Evolutionary conservation across 2,113 vertebrate genomes (phyloP), one percentile per base, ranked within the genome.

Genomic region (Heterocephalus glaber): DNA sequence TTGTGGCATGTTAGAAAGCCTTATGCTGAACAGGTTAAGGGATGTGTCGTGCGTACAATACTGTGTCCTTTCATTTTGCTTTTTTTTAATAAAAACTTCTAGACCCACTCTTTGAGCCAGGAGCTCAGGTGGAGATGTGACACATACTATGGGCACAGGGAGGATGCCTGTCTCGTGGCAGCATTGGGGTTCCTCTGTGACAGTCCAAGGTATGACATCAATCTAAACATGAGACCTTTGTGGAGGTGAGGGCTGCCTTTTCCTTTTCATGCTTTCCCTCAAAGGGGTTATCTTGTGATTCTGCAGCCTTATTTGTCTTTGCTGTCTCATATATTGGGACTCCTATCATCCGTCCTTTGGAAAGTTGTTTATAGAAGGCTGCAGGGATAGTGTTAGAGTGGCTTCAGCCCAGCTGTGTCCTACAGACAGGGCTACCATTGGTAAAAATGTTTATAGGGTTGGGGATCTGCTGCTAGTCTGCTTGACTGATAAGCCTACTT

Each of bases 41-140:
- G 26, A 47, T 41, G 35, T 20, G 11, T 61, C 10, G 2, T 56
- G 33, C 13, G 24, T 85, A 44, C 77, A 90, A 85, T 11, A 3
- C 17, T 26, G 12, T 61, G 44, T 19, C 52, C 19, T 77, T 95
- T 82, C 58, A 9, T 90, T 81, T 87, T 44, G 35, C 9, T 13
- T 65, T 90, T 92, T 91, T 81, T 88, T 52, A 54, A 76, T 76
- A 41, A 56, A 70, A 89, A 63, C 4, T 3, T 47, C 7, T 26
- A 3, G 5, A 38, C 22, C 66, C 44, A 3, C 20, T 33, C 38
- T 60, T 26, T 26, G 2, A 60, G 41, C 44, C 65, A 14, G 47
- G 54, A 82, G 61, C 66, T 92, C 47, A 41, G 33, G 2, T 54
- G 81, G 30, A 35, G 10, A 5, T 19, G n/a, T 33, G 3, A 60